These are phyloP conservation scores for Sminthopsis crassicaudata DNA, from an alignment of 2,113 vertebrate genomes.

Conservation along the genomic window DNA sequence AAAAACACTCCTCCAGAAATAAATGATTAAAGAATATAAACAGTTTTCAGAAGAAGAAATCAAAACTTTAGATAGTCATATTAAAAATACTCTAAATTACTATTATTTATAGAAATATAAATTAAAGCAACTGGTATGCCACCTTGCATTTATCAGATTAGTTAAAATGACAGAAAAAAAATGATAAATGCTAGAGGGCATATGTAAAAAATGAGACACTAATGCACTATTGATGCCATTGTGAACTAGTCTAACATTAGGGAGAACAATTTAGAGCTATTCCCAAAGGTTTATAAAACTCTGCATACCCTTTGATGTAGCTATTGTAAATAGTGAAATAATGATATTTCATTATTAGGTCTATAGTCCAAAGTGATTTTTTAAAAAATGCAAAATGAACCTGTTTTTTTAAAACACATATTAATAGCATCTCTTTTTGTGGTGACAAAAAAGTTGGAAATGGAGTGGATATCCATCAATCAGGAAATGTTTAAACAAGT, in stretches of 20 bases:
- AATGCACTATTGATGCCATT: not conserved
- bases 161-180: not conserved
- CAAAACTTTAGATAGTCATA: not conserved
- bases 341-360: not conserved
- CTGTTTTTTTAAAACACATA: not conserved
- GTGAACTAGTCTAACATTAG: not conserved
- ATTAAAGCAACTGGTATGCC: not conserved
- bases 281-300: not conserved
- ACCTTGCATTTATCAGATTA: not conserved
- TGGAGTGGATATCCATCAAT: not conserved
- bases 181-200: not conserved
- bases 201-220: not conserved
- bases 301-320: not conserved
- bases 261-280: not conserved
- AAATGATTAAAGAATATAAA: not conserved
- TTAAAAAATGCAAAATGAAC: not conserved
- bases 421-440: not conserved
- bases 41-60: not conserved
- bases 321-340: too few species aligned
- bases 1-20: not conserved
- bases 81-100: not conserved
- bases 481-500: not conserved
- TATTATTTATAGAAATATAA: not conserved
- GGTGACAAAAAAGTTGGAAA: not conserved
- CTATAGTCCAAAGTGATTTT: not conserved